These are phyloP conservation scores for Melinaea menophilus DNA, from an alignment of 2,888 invertebrate species.

Conservation along the genomic window DNA sequence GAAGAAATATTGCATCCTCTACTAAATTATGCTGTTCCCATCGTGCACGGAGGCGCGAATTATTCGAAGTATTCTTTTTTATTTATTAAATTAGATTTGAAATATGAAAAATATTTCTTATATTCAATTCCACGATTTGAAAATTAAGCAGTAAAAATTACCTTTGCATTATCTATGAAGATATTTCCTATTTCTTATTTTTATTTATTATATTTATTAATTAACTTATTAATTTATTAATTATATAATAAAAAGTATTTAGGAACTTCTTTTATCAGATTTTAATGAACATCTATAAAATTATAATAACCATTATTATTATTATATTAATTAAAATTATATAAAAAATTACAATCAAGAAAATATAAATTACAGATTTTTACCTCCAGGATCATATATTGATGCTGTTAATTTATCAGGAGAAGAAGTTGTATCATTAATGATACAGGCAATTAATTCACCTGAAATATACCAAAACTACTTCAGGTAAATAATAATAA, in stretches of 20 bases:
- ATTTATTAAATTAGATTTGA: not conserved
- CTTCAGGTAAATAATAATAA: constrained; percentile 47
- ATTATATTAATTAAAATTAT: not conserved
- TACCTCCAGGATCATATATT: constrained; percentile 60
- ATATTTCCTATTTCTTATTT: no score
- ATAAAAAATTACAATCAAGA: not conserved
- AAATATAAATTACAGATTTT: constrained; percentile 42
- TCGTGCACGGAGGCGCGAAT: constrained; percentile 83
- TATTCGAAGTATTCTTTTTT: constrained; percentile 65
- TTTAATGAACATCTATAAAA: no score
- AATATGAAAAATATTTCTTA: not conserved
- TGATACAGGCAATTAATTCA: constrained; percentile 45
- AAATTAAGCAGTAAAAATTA: no score
- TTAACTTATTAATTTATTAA: no score
- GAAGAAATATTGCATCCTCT: constrained; percentile 61
- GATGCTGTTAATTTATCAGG: constrained; percentile 46
- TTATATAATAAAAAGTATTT: no score
- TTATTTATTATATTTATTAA: no score
- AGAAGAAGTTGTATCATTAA: constrained; percentile 41
- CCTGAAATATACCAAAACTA: constrained; percentile 45
- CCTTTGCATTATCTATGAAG: no score
- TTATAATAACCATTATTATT: no score
- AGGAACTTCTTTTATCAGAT: no score
- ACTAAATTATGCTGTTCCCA: constrained; percentile 80
- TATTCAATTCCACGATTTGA: no score